phyloP scores from a whole-genome alignment of 2,888 invertebrate species.

The Drosophila fulvimacula region DNA sequence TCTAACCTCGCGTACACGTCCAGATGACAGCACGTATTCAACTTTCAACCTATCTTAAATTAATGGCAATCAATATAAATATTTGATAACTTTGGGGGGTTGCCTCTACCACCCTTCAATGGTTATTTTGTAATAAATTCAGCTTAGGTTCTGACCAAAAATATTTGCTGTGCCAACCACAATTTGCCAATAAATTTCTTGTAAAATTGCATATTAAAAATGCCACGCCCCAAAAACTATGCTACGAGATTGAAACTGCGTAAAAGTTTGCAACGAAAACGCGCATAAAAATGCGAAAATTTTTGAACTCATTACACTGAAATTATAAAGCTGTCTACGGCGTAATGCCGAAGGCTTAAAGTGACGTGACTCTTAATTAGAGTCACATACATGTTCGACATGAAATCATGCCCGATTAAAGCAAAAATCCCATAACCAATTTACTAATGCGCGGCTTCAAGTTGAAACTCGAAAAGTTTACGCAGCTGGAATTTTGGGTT shows the following conservation, averaged over 20 bases:
- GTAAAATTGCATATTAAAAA: not conserved
- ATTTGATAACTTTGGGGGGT: not conserved
- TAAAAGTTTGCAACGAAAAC: not conserved
- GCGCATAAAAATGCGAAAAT: not conserved
- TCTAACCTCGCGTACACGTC: not conserved
- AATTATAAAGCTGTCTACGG: not conserved
- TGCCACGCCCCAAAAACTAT: constrained; percentile 30
- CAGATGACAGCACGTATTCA: not conserved
- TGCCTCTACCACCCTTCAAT: no score
- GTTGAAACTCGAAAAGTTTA: constrained; percentile 5
- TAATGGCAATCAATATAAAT: not conserved
- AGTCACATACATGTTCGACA: constrained; percentile 20
- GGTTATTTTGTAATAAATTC: not conserved
- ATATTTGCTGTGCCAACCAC: not conserved
- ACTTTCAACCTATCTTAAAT: not conserved
- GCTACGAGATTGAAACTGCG: constrained; percentile 18
- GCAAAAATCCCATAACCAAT: constrained; percentile 13
- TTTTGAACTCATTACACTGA: constrained; percentile 4
- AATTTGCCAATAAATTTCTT: constrained; percentile 6
- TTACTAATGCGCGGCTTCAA: constrained; percentile 4
- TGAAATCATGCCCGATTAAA: constrained; percentile 4
- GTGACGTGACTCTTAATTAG: constrained; percentile 33
- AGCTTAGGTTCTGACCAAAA: not conserved
- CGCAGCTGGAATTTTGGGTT: constrained; percentile 7
- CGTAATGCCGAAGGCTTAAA: constrained; percentile 9